These are phyloP conservation scores for Pantherophis alleghaniensis DNA, from an alignment of 2,797 vertebrate species.

Conservation along the genomic window DNA sequence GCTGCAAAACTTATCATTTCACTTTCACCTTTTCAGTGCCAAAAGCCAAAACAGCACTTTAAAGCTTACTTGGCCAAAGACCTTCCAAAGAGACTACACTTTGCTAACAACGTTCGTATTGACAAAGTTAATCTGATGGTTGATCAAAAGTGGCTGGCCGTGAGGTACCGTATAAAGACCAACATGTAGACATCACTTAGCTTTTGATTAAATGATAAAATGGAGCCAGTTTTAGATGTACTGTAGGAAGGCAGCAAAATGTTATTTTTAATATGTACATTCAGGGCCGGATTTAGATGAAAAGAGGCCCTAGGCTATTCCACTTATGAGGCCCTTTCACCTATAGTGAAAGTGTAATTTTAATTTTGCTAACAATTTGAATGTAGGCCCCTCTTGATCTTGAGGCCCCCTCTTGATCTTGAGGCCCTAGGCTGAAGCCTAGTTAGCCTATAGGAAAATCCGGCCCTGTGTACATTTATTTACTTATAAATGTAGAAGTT, in stretches of 20 bases:
- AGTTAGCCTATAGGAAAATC: too few relatives aligned
- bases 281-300: too few relatives aligned
- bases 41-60: constrained; percentile 79
- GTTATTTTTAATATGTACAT: not conserved
- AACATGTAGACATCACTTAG: not conserved
- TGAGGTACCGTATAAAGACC: constrained; percentile 68
- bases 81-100: constrained; percentile 90
- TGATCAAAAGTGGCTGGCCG: constrained; percentile 83
- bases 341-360: too few relatives aligned
- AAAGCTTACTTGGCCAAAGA: constrained; percentile 85
- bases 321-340: too few relatives aligned
- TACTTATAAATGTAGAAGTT: not conserved
- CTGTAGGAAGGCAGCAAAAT: not conserved
- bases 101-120: constrained; percentile 84
- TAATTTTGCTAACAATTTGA: too few relatives aligned
- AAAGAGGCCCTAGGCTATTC: too few relatives aligned
- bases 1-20: not conserved
- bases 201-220: not conserved
- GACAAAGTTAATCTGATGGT: constrained; percentile 87
- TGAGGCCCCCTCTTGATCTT: too few relatives aligned
- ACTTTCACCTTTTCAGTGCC: constrained; percentile 79
- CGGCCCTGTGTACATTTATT: not conserved
- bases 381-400: too few relatives aligned
- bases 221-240: not conserved
- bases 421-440: too few relatives aligned